phyloP scores from a whole-genome alignment of 1,140 invertebrate genomes.

The Drosophila sp. region DNA sequence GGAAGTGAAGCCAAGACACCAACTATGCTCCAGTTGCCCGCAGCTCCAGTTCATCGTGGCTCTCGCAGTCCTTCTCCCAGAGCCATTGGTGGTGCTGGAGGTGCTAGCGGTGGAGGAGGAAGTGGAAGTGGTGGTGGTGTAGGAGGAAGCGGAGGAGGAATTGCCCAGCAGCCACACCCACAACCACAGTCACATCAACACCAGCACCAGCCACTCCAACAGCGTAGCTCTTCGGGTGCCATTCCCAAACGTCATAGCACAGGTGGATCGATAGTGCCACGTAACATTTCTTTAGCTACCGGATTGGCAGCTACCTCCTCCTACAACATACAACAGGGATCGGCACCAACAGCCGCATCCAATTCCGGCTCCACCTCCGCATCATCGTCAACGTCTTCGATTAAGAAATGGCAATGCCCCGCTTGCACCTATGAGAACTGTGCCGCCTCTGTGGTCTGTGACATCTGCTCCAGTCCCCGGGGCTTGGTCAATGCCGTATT shows the following conservation, averaged over 20 bases:
- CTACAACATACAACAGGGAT: constrained; percentile 58
- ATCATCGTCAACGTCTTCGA: not conserved
- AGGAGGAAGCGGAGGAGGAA: not conserved
- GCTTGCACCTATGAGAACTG: constrained; percentile 92
- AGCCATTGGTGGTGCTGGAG: not conserved
- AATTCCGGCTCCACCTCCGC: constrained; percentile 38
- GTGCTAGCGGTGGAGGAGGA: not conserved
- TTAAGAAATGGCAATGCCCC: constrained; percentile 89
- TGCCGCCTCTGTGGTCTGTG: constrained; percentile 88
- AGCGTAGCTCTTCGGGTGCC: constrained; percentile 61
- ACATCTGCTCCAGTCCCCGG: constrained; percentile 91
- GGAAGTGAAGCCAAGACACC: constrained; percentile 23
- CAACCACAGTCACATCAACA: constrained; percentile 20
- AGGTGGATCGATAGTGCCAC: constrained; percentile 66
- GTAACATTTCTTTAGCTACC: constrained; percentile 57
- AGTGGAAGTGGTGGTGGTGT: not conserved
- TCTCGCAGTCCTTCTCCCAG: constrained; percentile 67
- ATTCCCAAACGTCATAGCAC: constrained; percentile 82
- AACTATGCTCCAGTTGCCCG: constrained; percentile 1
- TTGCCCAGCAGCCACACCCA: constrained; percentile 23
- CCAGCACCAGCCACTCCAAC: constrained; percentile 17
- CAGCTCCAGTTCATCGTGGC: constrained; percentile 38
- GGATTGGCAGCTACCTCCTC: constrained; percentile 46
- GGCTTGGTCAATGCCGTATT: constrained; percentile 82
- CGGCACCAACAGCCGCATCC: constrained; percentile 17